Base-by-base conservation (phyloP, 2,113 vertebrate genomes). In the Monarcha castaneiventris region DNA sequence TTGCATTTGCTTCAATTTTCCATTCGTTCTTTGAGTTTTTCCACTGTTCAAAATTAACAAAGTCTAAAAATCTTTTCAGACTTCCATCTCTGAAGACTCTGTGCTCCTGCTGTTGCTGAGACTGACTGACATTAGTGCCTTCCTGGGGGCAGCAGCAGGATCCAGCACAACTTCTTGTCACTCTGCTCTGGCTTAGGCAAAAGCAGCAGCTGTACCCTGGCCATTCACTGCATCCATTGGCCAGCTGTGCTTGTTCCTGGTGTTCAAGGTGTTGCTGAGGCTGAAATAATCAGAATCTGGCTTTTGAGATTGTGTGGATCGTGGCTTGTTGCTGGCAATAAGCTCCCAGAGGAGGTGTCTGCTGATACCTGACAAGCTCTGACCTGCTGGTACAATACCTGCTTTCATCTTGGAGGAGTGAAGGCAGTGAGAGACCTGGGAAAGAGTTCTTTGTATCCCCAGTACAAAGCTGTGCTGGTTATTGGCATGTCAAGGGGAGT, bases 151-250 rank as follows among this genome's bases (percentile, higher is more conserved):
- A 61, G 41, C 39, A 68, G 46, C 2, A 1, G 18, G 18, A 27
- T 68, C 49, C 6, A 5, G 23, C 13, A 26, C 56, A 68, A 66
- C 43, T 82, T 90, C 52, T 26, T 52, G 3, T 1, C 6, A 10
- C 8, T 20, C 37, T 32, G 11, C 18, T 61, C 30, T 51, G 39
- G 11, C 30, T 72, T 30, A 17, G 39, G 51, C 52, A 67, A 48
- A 78, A 78, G 41, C 52, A 74, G 64, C 37, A 55, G 52, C 52
- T 46, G 52, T 18, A 12, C 52, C 35, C 9, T 3, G 30, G 43
- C 13, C 32, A 12, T 30, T 33, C 2, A 1, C 37, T 75, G 25
- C 6, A 8, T 41, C 61, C 2, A 0, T 7, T 16, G 66, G 23
- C 27, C 3, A 3, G 10, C 30, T 56, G 13, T 3, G 3, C 44